phyloP scores from a whole-genome alignment of 53 echinoderm and acorn worm genomes.

The Henricia sp. region DNA sequence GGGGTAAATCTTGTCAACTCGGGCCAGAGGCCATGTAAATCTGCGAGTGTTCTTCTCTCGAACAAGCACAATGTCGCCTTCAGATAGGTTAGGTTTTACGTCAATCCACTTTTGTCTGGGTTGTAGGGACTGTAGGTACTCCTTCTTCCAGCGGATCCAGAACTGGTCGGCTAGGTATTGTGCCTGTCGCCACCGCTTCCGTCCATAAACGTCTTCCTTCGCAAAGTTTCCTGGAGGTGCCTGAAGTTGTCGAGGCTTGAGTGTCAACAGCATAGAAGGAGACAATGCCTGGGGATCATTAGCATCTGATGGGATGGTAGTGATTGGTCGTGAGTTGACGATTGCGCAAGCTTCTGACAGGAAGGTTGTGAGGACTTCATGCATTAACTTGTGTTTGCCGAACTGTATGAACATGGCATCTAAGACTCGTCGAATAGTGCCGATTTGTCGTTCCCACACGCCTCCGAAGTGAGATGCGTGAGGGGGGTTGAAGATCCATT shows the following conservation, averaged over 20 bases:
- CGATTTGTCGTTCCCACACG: conserved; percentile 64
- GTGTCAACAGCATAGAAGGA: conserved; percentile 55
- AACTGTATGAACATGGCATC: conserved; percentile 59
- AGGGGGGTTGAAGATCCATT: conserved; percentile 70
- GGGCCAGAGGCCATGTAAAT: conserved; percentile 32
- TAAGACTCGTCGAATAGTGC: conserved; percentile 40
- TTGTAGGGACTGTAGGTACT: conserved; percentile 64
- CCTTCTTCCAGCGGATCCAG: conserved; percentile 60
- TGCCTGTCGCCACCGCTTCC: conserved; percentile 60
- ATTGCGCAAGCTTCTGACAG: conserved; percentile 64
- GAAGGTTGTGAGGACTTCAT: conserved; percentile 58
- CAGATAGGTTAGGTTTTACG: neutral
- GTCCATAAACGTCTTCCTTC: conserved; percentile 48
- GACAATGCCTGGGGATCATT: conserved; percentile 54
- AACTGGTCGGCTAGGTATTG: conserved; percentile 71
- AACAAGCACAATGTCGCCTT: conserved; percentile 54
- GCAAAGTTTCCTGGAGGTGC: conserved; percentile 43
- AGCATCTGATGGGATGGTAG: conserved; percentile 51
- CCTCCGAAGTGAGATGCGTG: conserved; percentile 68
- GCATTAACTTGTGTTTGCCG: conserved; percentile 60
- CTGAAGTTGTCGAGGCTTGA: conserved; percentile 31
- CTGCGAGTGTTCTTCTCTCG: conserved; percentile 36
- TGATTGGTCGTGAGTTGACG: conserved; percentile 54
- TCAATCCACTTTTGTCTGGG: conserved; percentile 50
- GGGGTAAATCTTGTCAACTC: conserved; percentile 25